Percentiles rank a stretch among this genome's conserved stretches.
Conservation (phyloP, 2,113 vertebrate genomes). For the Pachycephala philippinensis region DNA sequence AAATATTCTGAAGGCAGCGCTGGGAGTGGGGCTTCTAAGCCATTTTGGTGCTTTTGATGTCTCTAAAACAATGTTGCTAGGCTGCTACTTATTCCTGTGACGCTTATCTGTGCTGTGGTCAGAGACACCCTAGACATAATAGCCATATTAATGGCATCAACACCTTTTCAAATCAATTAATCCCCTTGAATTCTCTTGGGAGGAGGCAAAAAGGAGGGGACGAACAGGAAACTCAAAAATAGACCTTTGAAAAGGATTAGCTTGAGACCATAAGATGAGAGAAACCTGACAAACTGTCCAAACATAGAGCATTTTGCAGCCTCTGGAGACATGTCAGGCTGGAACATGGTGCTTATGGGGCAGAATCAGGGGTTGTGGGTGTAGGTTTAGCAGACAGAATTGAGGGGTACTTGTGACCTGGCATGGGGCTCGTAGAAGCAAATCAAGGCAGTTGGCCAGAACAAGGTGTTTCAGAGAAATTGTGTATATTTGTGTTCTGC, state of each 20-base stretch:
- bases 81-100: not conserved
- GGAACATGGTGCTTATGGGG: not conserved
- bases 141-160: not conserved
- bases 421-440: not conserved
- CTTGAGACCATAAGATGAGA: not conserved
- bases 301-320: not conserved
- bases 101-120: not conserved
- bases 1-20: not conserved
- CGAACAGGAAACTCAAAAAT: not conserved
- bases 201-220: not conserved
- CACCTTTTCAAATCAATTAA: not conserved
- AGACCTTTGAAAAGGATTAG: not conserved
- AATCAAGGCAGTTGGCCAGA: not conserved
- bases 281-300: not conserved
- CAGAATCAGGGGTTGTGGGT: not conserved
- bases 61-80: not conserved
- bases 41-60: not conserved
- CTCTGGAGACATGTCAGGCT: not conserved
- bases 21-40: not conserved
- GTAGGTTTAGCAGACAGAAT: not conserved
- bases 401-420: not conserved
- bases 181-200: not conserved
- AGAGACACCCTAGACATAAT: not conserved
- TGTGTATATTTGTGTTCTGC: not conserved
- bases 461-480: not conserved